A percentile compares a stretch with the other conserved stretches of the same genome.
Evolutionary conservation across 2,797 vertebrate genomes (phyloP).

Genomic region (Platyrinchus mystaceus): DNA sequence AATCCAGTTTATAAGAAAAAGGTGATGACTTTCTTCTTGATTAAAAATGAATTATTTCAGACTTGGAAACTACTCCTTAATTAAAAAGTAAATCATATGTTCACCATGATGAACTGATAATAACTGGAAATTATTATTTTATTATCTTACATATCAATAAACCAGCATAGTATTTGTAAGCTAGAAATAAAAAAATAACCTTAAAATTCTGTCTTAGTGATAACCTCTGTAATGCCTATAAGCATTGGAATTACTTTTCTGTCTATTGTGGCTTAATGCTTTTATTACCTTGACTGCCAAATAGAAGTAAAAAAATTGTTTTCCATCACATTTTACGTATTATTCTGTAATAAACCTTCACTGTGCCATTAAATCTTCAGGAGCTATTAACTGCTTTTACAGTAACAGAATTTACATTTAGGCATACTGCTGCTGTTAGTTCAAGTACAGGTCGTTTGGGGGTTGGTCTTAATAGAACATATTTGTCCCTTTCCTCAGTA

Average conservation of each 20-base stretch:
- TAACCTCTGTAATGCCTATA: background rate
- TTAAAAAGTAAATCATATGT: conserved; percentile 54
- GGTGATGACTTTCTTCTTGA: conserved; percentile 33
- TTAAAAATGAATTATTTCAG: conserved; percentile 55
- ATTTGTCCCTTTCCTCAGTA: background rate
- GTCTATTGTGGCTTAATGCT: conserved; percentile 4
- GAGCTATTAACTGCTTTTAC: background rate
- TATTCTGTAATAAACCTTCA: conserved; percentile 34
- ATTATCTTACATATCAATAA: conserved; percentile 43
- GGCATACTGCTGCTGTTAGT: background rate
- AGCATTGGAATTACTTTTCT: background rate
- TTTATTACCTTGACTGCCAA: conserved; percentile 11
- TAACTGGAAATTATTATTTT: conserved; percentile 61
- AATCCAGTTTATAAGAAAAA: conserved; percentile 22
- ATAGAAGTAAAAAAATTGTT: background rate
- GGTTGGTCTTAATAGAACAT: background rate
- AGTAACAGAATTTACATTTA: background rate
- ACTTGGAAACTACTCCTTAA: conserved; percentile 49
- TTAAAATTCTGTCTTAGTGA: background rate
- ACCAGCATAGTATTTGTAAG: background rate
- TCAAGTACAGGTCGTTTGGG: background rate
- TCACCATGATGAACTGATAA: conserved; percentile 50
- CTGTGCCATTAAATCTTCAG: conserved; percentile 7
- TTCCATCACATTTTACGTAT: conserved; percentile 19
- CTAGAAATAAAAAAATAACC: conserved; percentile 6